A percentile compares a stretch with the other conserved stretches of the same genome.
Evolutionary conservation across 2,113 vertebrate species (phyloP).

Genomic region (Nicator chloris): DNA sequence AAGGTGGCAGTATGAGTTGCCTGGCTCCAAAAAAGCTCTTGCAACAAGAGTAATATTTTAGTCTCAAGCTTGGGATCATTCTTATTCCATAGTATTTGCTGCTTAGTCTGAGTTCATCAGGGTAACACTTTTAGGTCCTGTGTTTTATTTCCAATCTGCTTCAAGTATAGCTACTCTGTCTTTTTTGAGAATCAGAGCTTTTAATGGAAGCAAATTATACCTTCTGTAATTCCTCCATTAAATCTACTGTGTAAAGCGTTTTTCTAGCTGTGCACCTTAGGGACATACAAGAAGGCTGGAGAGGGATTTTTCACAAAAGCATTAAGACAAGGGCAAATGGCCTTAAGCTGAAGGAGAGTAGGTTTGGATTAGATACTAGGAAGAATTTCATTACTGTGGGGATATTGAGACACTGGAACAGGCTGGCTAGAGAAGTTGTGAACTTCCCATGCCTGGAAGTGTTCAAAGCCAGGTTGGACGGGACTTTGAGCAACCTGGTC

Average conservation of each 20-base stretch:
- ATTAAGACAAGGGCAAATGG: background rate
- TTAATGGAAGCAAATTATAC: background rate
- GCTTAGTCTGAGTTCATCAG: background rate
- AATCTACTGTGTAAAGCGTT: background rate
- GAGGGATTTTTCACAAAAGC: background rate
- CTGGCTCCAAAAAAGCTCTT: background rate
- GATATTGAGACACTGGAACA: background rate
- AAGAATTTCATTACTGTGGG: background rate
- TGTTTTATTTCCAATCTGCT: background rate
- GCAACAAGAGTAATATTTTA: background rate
- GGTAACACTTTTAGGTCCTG: background rate
- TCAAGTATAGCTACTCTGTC: background rate
- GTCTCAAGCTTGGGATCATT: background rate
- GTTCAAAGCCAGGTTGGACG: background rate
- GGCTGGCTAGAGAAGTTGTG: background rate
- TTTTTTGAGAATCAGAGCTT: background rate
- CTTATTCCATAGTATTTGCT: background rate
- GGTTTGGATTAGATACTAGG: background rate
- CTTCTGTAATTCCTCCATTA: background rate
- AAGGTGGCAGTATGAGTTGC: background rate
- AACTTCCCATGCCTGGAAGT: background rate
- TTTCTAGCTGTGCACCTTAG: background rate
- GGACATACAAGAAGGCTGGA: background rate
- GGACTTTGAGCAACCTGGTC: background rate
- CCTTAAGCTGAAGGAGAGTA: background rate